Evolutionary conservation across 2,888 invertebrate species (phyloP).

Genomic region (Keiferia lycopersicella): DNA sequence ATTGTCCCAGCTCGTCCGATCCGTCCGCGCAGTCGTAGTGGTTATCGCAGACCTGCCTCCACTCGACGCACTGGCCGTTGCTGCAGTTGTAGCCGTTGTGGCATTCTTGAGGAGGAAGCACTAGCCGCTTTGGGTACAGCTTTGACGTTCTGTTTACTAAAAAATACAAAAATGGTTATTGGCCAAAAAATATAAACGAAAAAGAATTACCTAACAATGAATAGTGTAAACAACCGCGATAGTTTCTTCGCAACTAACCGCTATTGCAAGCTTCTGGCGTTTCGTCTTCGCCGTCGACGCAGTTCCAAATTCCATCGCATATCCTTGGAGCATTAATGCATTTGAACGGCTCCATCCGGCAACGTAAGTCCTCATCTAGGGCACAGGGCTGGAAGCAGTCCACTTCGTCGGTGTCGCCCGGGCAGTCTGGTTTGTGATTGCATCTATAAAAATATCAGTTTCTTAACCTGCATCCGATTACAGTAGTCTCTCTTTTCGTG

Average conservation of each 20-base stretch:
- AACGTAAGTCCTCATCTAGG: slow-evolving; percentile 65
- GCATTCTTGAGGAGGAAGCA: slow-evolving; percentile 44
- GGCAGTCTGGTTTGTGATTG: slow-evolving; percentile 85
- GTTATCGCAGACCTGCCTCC: slow-evolving; percentile 83
- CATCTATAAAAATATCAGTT: slow-evolving; percentile 67
- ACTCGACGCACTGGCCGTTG: slow-evolving; percentile 84
- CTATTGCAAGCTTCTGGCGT: neutral
- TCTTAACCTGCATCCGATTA: neutral
- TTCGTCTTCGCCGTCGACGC: slow-evolving; percentile 88
- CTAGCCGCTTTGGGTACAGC: slow-evolving; percentile 36
- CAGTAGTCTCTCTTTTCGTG: too few relatives aligned
- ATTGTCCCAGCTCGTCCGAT: slow-evolving; percentile 86
- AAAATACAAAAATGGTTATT: neutral
- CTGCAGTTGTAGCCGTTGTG: slow-evolving; percentile 52
- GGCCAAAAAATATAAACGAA: neutral
- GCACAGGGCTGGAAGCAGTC: slow-evolving; percentile 58
- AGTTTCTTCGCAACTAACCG: too few relatives aligned
- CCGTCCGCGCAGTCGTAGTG: slow-evolving; percentile 84
- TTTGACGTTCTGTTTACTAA: slow-evolving; percentile 57
- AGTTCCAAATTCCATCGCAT: slow-evolving; percentile 83
- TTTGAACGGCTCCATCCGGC: slow-evolving; percentile 80
- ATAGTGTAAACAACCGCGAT: too few relatives aligned
- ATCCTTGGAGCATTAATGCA: slow-evolving; percentile 64
- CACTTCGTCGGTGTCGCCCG: slow-evolving; percentile 86
- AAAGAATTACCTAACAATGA: too few relatives aligned